Conservation (phyloP, 2,797 vertebrate species). For the Pangasius krempfi region DNA sequence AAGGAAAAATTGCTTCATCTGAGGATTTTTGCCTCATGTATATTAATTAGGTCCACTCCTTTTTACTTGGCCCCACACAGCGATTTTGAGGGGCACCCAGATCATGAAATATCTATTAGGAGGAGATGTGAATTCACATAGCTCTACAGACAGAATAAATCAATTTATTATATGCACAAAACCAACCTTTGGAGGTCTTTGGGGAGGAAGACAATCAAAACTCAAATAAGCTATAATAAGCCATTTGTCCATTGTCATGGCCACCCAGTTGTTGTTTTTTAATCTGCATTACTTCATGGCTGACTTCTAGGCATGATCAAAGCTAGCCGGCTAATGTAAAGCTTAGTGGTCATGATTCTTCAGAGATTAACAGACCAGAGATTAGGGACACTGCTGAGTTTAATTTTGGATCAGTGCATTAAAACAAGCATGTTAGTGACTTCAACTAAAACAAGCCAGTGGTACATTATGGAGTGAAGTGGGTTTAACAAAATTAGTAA, state of each 20-base stretch:
- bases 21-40: conserved; percentile 5
- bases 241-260: conserved; percentile 44
- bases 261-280: conserved; percentile 27
- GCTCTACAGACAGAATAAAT: neutral
- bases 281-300: neutral
- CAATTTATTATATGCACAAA: conserved; percentile 2
- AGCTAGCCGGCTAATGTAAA: neutral
- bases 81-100: neutral
- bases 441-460: neutral
- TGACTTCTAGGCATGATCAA: neutral
- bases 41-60: conserved; percentile 25
- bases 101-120: conserved; percentile 26
- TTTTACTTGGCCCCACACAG: neutral
- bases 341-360: neutral
- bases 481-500: neutral
- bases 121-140: neutral
- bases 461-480: neutral
- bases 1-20: neutral
- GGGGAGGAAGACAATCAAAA: conserved; percentile 9
- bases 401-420: neutral
- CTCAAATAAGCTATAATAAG: neutral
- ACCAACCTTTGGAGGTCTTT: neutral
- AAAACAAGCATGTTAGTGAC: neutral
- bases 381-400: neutral
- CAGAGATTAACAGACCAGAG: neutral